Percentiles rank a stretch among this genome's conserved stretches.
These are phyloP conservation scores for Neosalanx taihuensis DNA, from an alignment of 2,797 vertebrate genomes.

Conservation along the genomic window DNA sequence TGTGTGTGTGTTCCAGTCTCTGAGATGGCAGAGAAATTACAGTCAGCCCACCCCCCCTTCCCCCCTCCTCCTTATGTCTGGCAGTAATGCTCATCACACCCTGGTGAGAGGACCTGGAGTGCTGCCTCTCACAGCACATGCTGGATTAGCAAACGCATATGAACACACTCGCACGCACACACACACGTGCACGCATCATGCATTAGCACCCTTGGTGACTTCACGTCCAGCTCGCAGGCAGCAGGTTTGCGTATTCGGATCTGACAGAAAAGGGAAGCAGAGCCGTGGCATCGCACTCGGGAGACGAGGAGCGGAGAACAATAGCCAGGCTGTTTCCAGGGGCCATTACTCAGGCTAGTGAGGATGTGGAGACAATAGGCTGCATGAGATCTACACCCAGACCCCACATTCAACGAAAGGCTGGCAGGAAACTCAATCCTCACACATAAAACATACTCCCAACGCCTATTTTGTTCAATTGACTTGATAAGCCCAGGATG, in stretches of 20 bases:
- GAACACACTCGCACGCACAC: not conserved
- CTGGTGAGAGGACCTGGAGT: slow-evolving; percentile 52
- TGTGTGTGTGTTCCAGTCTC: slow-evolving; percentile 16
- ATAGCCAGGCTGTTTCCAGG: slow-evolving; percentile 72
- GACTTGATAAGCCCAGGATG: slow-evolving; percentile 53
- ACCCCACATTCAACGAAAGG: slow-evolving; percentile 64
- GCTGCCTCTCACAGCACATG: slow-evolving; percentile 49
- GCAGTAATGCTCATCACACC: slow-evolving; percentile 54
- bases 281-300: slow-evolving; percentile 64
- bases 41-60: not conserved
- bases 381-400: slow-evolving; percentile 71
- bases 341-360: slow-evolving; percentile 72
- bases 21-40: slow-evolving; percentile 46
- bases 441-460: slow-evolving; percentile 61
- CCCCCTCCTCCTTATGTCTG: slow-evolving; percentile 37
- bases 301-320: slow-evolving; percentile 66
- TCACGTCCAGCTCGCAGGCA: slow-evolving; percentile 56
- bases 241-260: slow-evolving; percentile 49
- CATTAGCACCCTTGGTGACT: slow-evolving; percentile 47
- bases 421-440: slow-evolving; percentile 68
- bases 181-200: slow-evolving; percentile 14
- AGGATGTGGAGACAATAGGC: slow-evolving; percentile 74
- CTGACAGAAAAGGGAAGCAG: slow-evolving; percentile 62
- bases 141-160: slow-evolving; percentile 44
- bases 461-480: slow-evolving; percentile 34